phyloP scores from a whole-genome alignment of 2,888 invertebrate genomes.

The Drosophila basisetae region DNA sequence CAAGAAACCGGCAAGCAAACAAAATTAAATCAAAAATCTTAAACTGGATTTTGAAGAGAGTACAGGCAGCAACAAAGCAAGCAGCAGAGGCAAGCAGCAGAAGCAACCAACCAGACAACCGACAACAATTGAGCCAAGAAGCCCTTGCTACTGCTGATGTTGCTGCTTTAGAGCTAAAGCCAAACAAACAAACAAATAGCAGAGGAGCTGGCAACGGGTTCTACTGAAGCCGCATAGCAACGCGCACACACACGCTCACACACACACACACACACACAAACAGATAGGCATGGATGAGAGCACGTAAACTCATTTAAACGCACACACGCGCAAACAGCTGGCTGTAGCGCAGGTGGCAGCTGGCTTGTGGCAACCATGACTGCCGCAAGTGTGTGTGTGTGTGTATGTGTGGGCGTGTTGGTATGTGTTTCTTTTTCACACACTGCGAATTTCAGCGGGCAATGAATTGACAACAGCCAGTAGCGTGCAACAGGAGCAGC shows the following conservation, averaged over 20 bases:
- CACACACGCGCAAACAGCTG: slow-evolving; percentile 33
- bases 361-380: slow-evolving; percentile 46
- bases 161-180: slow-evolving; percentile 37
- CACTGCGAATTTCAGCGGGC: slow-evolving; percentile 42
- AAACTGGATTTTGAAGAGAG: slow-evolving; percentile 73
- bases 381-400: slow-evolving; percentile 19
- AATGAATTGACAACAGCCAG: slow-evolving; percentile 47
- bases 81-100: slow-evolving; percentile 27
- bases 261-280: neutral
- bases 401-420: slow-evolving; percentile 1
- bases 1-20: slow-evolving; percentile 54
- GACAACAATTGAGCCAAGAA: slow-evolving; percentile 54
- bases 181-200: slow-evolving; percentile 68
- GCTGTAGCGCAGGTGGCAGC: slow-evolving; percentile 6
- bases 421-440: slow-evolving; percentile 46
- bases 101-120: slow-evolving; percentile 32
- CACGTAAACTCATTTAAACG: slow-evolving; percentile 62
- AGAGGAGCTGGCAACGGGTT: slow-evolving; percentile 29
- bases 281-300: slow-evolving; percentile 6
- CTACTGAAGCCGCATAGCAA: slow-evolving; percentile 43
- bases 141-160: neutral
- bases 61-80: slow-evolving; percentile 8
- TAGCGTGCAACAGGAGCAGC: slow-evolving; percentile 11
- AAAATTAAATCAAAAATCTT: slow-evolving; percentile 77
- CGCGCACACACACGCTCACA: slow-evolving; percentile 9